Base-by-base conservation (phyloP, 2,888 invertebrate genomes). In the Chrysomela aeneicollis region DNA sequence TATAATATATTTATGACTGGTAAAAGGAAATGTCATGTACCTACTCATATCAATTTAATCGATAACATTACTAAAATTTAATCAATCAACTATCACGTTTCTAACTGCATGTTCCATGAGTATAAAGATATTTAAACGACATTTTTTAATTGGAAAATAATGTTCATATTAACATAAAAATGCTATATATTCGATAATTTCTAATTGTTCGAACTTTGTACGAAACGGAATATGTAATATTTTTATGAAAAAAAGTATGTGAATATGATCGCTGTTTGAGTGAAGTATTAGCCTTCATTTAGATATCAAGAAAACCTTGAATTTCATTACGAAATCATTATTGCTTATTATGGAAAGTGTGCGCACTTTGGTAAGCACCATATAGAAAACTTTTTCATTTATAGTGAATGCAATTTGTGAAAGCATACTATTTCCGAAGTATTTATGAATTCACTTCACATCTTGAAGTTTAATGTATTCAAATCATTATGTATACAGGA, bases 101-200 rank as follows among this genome's bases (percentile, higher is more conserved):
- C 30, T 57, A 50, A 26, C n/a, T n/a, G n/a, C n/a, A 26, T 26
- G 26, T 26, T 54, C 42, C 22, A 37, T 19, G n/a, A n/a, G 59
- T 47, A 59, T 59, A 59, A 59, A 58, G 52, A 66, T 63, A 66
- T 62, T 55, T 50, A 52, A 66, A 67, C 63, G 67, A 19, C 60
- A 42, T 51, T 67, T 58, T 49, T 55, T 63, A 67, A 67, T 67
- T 67, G 67, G 61, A 63, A 63, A 67, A 58, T 67, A 57, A 63
- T 67, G 67, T 67, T 67, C 46, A 59, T 67, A 67, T 67, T 67
- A 58, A 63, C 63, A 67, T 67, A 63, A 67, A 66, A 55, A 66
- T 66, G 62, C 49, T 59, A 55, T 55, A 59, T 59, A 53, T 66
- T 59, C 32, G 66, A 62, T 62, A 66, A 62, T 54, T 66, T 59